A percentile compares a stretch with the other conserved stretches of the same genome.
Evolutionary conservation across 2,797 vertebrate species (phyloP).

Genomic region (Phalloptychus januarius): DNA sequence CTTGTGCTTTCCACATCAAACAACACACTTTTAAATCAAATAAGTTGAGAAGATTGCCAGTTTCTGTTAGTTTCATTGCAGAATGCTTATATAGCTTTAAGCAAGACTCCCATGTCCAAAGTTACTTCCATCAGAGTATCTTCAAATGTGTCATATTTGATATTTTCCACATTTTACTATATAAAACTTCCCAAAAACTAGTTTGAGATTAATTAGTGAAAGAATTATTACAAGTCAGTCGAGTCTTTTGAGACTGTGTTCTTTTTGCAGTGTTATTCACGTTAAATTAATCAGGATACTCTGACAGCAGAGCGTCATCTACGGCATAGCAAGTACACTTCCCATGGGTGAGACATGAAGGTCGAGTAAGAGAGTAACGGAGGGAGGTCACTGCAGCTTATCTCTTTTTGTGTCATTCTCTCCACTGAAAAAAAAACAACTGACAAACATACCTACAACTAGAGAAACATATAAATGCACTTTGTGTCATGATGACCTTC

Average conservation of each 20-base stretch:
- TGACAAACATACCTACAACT: neutral
- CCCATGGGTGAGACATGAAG: conserved; percentile 63
- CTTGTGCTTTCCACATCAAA: neutral
- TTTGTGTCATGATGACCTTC: neutral
- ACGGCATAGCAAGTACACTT: conserved; percentile 41
- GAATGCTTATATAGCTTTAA: neutral
- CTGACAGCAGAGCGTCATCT: conserved; percentile 31
- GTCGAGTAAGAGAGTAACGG: conserved; percentile 61
- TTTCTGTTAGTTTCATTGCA: neutral
- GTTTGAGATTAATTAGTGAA: neutral
- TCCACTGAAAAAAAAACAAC: conserved; percentile 31
- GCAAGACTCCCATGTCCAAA: neutral
- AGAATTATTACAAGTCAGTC: neutral
- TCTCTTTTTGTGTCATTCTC: conserved; percentile 62
- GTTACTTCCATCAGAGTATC: neutral
- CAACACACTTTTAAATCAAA: neutral
- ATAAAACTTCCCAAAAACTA: neutral
- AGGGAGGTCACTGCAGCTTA: conserved; percentile 69
- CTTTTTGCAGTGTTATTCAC: conserved; percentile 29
- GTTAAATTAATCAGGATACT: conserved; percentile 30
- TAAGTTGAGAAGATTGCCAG: neutral
- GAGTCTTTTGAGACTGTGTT: conserved; percentile 5
- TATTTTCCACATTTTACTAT: neutral
- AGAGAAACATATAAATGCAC: neutral
- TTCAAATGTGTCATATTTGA: neutral